Base-by-base conservation (phyloP, 1,140 invertebrate species). In the Trypoxylus dichotomus region DNA sequence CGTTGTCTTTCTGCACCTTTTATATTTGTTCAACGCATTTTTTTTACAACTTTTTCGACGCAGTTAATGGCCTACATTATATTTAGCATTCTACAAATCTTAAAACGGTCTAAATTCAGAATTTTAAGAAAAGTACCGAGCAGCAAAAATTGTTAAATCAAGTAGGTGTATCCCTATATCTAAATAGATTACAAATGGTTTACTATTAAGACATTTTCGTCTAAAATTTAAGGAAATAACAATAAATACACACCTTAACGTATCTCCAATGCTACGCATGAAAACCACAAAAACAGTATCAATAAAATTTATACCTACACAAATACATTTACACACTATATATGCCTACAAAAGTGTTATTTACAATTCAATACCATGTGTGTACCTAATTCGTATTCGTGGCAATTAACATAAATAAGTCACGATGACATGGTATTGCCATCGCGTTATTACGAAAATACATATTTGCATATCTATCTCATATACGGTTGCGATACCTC, bases 181-280 rank as follows among this genome's bases (percentile, higher is more conserved):
- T n/a, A n/a, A n/a, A n/a, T n/a, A n/a, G n/a, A n/a, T n/a, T n/a
- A n/a, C n/a, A n/a, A 37, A 32, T 7, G 7, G 29, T 32, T 32
- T 32, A n/a, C n/a, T n/a, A 32, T 32, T 32, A 32, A 32, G 29
- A 32, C 29, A 71, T 3, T 27, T 15, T 71, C 11, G 3, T 3
- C 2, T 29, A 24, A 71, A 71, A 71, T 13, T 71, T 2, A 19
- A 29, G 6, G 13, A 71, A 24, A 24, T 25, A 27, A 25, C 29
- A 27, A 73, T 41, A n/a, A 37, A 74, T 74, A 74, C 72, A 37
- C 41, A 74, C 72, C 72, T 74, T 74, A 41, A 74, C 72, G 37
- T 74, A 74, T 74, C 72, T 74, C 72, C 72, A 74, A 74, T 74
- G 72, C 72, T 74, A 41, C n/a, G 72, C 72, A 74, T 74, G 72